Evolutionary conservation across 2,888 invertebrate species (phyloP).

Genomic region (Stramonita haemastoma): DNA sequence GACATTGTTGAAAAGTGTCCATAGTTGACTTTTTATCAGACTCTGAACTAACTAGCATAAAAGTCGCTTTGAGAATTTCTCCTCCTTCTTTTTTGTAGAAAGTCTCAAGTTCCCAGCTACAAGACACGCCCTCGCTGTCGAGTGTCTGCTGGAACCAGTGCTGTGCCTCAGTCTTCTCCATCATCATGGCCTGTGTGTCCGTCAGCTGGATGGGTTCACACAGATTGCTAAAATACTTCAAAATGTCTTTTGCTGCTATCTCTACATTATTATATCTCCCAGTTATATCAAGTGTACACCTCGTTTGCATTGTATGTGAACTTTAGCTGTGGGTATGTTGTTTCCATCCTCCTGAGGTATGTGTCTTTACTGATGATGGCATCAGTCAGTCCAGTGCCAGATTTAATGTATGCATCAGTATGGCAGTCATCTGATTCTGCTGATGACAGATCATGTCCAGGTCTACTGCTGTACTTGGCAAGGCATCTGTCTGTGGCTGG

Average conservation of each 20-base stretch:
- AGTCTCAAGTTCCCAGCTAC: background rate
- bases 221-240: background rate
- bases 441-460: background rate
- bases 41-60: too few relatives aligned
- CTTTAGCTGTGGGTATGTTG: background rate
- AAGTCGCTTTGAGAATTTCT: too few relatives aligned
- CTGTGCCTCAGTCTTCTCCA: background rate
- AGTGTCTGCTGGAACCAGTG: background rate
- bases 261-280: background rate
- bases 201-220: background rate
- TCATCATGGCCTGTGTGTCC: background rate
- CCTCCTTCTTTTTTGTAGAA: background rate
- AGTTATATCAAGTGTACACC: background rate
- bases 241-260: background rate
- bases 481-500: background rate
- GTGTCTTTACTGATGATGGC: background rate
- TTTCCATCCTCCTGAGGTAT: background rate
- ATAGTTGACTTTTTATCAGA: too few relatives aligned
- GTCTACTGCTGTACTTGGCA: background rate
- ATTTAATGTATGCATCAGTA: background rate
- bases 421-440: background rate
- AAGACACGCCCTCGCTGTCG: too few relatives aligned
- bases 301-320: background rate
- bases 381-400: fast-evolving
- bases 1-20: too few relatives aligned